Evolutionary conservation across 2,797 vertebrate species (phyloP).

Genomic region (Acrossocheilus wenchowensis): DNA sequence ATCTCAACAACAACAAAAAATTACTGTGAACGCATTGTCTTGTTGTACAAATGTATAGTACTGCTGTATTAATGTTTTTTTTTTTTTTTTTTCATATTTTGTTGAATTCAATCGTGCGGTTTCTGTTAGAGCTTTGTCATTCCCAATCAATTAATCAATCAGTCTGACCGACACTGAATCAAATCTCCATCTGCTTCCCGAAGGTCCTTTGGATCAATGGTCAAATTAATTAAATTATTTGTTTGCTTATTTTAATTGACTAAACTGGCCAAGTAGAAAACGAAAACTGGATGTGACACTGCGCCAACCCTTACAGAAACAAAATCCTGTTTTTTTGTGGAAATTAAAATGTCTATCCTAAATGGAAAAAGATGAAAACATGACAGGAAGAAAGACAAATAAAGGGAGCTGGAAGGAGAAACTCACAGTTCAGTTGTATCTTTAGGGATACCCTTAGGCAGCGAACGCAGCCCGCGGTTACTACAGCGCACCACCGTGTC

Average conservation of each 20-base stretch:
- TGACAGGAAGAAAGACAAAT: background rate
- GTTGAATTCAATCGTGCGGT: no score
- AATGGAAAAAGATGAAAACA: background rate
- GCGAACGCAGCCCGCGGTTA: conserved; percentile 86
- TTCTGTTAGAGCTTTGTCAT: background rate
- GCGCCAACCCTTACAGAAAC: background rate
- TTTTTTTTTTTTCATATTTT: no score
- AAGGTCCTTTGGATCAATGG: background rate
- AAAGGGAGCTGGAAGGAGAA: background rate
- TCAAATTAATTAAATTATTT: background rate
- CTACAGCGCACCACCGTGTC: conserved; percentile 95
- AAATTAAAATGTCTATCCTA: background rate
- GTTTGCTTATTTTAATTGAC: background rate
- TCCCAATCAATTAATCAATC: background rate
- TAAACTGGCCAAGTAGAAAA: background rate
- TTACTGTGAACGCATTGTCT: background rate
- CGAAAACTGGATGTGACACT: background rate
- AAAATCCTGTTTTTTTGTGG: background rate
- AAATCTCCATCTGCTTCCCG: background rate
- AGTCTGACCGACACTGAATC: background rate
- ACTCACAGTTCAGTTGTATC: conserved; percentile 97
- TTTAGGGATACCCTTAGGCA: conserved; percentile 95
- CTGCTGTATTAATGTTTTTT: background rate
- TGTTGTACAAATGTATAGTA: background rate
- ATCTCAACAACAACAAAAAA: no score